A percentile compares a stretch with the other conserved stretches of the same genome.
Evolutionary conservation across 64 coral and sea anemone genomes (phyloP).

Genomic region (Acropora tenuis): DNA sequence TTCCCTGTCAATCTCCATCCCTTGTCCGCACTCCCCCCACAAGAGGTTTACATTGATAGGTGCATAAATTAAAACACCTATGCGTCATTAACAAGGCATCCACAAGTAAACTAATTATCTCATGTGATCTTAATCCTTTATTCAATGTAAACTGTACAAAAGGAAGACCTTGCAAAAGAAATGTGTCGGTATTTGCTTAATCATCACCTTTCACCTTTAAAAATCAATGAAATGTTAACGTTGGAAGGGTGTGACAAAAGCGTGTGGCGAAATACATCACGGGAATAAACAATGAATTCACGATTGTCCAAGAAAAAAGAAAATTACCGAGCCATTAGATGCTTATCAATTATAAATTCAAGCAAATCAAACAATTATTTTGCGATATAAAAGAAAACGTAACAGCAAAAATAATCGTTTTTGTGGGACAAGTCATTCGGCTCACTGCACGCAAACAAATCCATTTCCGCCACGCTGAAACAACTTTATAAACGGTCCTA

Average conservation of each 20-base stretch:
- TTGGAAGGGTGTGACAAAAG: constrained; percentile 7
- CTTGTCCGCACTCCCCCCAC: too few species aligned
- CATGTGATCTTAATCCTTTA: not conserved
- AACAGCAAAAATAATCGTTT: not conserved
- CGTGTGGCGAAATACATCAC: too few species aligned
- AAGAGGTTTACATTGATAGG: too few species aligned
- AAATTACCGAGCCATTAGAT: too few species aligned
- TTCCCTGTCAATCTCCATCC: too few species aligned
- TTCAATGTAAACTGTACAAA: not conserved
- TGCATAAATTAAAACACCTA: not conserved
- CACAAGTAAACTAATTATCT: not conserved
- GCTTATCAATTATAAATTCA: too few species aligned
- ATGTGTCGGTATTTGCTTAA: not conserved
- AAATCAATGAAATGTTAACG: not conserved
- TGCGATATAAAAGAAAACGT: too few species aligned
- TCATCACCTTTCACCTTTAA: constrained; percentile 22
- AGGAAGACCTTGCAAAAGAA: not conserved
- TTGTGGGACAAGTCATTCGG: not conserved
- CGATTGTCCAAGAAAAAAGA: not conserved
- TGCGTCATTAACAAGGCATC: not conserved
- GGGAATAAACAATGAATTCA: not conserved
- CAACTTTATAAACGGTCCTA: too few species aligned
- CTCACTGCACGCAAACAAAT: not conserved
- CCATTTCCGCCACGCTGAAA: not conserved
- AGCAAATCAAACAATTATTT: too few species aligned